Evolutionary conservation across 1,140 invertebrate species (phyloP).

Genomic region (Dicyema japonicum): DNA sequence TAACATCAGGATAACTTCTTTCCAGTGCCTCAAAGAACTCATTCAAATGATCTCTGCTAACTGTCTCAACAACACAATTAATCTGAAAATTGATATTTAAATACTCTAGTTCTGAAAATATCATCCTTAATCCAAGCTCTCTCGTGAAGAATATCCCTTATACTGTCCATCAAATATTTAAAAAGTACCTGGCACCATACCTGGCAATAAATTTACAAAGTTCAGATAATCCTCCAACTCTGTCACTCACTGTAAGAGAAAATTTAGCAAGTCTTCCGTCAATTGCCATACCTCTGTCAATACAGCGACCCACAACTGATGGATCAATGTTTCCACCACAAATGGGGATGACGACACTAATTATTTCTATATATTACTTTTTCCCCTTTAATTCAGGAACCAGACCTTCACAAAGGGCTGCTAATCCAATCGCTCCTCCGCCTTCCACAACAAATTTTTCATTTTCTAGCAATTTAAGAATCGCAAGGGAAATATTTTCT

Average conservation of each 20-base stretch:
- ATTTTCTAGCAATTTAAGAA: constrained; percentile 44
- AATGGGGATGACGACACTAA: constrained; percentile 40
- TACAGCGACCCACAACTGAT: constrained; percentile 45
- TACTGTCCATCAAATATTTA: no score
- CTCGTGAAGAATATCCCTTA: constrained; percentile 71
- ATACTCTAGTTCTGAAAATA: constrained; percentile 18
- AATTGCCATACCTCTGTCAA: constrained; percentile 52
- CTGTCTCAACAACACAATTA: constrained; percentile 30
- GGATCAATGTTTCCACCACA: constrained; percentile 75
- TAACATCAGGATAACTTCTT: no score
- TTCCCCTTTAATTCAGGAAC: constrained; percentile 48
- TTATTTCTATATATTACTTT: constrained; percentile 26
- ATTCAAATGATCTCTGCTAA: constrained; percentile 37
- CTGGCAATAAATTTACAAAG: constrained; percentile 13
- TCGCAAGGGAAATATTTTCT: constrained; percentile 43
- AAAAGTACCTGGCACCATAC: no score
- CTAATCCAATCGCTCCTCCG: constrained; percentile 49
- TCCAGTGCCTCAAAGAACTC: no score
- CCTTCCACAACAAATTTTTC: constrained; percentile 69
- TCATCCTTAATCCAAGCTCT: constrained; percentile 55
- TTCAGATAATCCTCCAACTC: constrained; percentile 48
- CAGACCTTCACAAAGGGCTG: constrained; percentile 44
- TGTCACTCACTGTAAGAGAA: constrained; percentile 45
- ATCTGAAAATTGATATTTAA: no score
- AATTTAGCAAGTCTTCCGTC: constrained; percentile 54